Evolutionary conservation across 2,113 vertebrate species (phyloP).

Genomic region (Pholis gunnellus): DNA sequence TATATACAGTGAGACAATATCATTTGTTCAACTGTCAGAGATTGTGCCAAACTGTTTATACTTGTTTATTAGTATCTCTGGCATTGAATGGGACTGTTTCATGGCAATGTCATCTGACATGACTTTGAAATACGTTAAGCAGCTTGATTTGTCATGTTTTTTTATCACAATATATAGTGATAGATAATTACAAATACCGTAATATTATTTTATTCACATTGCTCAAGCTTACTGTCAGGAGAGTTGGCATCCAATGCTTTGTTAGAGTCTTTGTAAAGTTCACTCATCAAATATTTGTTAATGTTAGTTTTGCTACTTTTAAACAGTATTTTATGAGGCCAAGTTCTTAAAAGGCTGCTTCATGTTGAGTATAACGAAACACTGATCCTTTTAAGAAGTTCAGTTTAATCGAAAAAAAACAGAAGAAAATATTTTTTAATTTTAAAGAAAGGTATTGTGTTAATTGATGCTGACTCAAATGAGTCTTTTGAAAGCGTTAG

Average conservation of each 20-base stretch:
- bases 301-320: not conserved
- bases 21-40: not conserved
- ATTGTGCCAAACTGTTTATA: not conserved
- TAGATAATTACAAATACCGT: not conserved
- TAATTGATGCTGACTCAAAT: constrained; percentile 2
- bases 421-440: not conserved
- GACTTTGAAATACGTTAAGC: not conserved
- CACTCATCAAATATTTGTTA: not conserved
- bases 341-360: not conserved
- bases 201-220: not conserved
- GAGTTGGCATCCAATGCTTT: not conserved
- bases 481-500: constrained; percentile 8
- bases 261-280: not conserved
- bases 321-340: not conserved
- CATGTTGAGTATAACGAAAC: not conserved
- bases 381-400: not conserved
- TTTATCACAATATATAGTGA: not conserved
- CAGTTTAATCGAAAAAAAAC: not conserved
- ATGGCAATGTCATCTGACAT: not conserved
- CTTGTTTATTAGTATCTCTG: not conserved
- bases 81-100: not conserved
- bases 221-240: not conserved
- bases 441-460: not conserved
- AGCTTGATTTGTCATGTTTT: not conserved
- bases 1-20: not conserved